These are phyloP conservation scores for Crambe crambe DNA, from an alignment of 37 sponge, comb jelly and placozoan species.

Conservation along the genomic window DNA sequence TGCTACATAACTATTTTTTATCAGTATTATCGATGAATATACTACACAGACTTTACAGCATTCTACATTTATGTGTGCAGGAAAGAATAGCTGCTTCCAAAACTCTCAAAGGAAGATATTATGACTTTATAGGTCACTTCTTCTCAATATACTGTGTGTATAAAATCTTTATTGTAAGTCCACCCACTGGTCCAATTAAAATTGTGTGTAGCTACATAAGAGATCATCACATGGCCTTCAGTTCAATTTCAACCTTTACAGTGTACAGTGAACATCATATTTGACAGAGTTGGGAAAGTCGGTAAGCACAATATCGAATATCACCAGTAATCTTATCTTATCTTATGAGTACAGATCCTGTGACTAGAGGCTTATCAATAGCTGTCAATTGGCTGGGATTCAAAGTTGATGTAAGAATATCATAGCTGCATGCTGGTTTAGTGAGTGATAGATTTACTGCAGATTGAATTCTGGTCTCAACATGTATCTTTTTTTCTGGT, in stretches of 20 bases:
- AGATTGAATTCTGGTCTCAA: slow-evolving; percentile 95
- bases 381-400: slow-evolving; percentile 84
- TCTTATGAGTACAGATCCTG: slow-evolving; percentile 71
- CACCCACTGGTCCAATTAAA: not conserved
- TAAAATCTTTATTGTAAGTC: slow-evolving; percentile 92
- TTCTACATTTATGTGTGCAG: slow-evolving; percentile 20
- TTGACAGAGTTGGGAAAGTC: slow-evolving; percentile 96
- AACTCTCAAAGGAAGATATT: slow-evolving; percentile 93
- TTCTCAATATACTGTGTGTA: slow-evolving; percentile 94
- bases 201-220: not conserved
- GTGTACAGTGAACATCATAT: slow-evolving; percentile 93
- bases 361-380: slow-evolving; percentile 91
- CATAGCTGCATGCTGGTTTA: not conserved
- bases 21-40: not conserved
- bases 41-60: not conserved
- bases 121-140: slow-evolving; percentile 92
- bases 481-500: slow-evolving; percentile 77
- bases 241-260: slow-evolving; percentile 1
- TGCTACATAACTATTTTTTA: not conserved
- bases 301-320: slow-evolving; percentile 38
- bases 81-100: slow-evolving; percentile 86
- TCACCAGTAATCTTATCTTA: not conserved
- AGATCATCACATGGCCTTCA: too few relatives aligned
- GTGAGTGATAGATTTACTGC: not conserved
- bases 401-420: slow-evolving; percentile 58